Evolutionary conservation across 2,113 vertebrate species (phyloP).

Genomic region (Anolis carolinensis): DNA sequence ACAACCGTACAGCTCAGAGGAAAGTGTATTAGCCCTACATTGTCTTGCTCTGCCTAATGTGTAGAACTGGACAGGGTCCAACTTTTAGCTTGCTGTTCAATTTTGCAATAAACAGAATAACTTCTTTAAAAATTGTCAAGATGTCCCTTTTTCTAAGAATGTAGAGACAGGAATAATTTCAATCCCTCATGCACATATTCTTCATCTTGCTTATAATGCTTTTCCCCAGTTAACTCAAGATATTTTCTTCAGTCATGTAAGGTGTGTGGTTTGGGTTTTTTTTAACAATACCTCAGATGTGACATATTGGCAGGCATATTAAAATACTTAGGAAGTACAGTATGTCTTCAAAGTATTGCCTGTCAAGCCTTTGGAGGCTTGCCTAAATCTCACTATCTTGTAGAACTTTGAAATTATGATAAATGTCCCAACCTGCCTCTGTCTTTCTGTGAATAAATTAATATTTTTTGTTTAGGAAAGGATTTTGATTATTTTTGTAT

Average conservation of each 20-base stretch:
- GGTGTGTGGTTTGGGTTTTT: background rate
- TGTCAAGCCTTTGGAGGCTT: conserved; percentile 14
- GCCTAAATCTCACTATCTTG: background rate
- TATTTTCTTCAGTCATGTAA: background rate
- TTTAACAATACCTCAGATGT: conserved; percentile 11
- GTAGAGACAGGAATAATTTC: background rate
- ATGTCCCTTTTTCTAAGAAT: background rate
- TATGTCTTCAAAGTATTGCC: conserved; percentile 21
- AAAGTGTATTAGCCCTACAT: too few species aligned
- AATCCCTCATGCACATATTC: background rate
- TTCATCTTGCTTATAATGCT: background rate
- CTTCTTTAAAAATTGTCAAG: background rate
- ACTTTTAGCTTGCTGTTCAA: background rate
- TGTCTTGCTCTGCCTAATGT: background rate
- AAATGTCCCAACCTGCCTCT: conserved; percentile 8
- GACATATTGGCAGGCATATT: conserved; percentile 28
- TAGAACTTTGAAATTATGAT: conserved; percentile 28
- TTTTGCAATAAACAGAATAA: background rate
- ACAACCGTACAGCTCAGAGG: too few species aligned
- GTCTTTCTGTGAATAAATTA: conserved; percentile 7
- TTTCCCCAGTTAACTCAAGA: background rate
- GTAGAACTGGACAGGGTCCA: background rate
- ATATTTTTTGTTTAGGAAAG: conserved; percentile 20
- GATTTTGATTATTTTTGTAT: background rate
- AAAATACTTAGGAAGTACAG: conserved; percentile 25